phyloP scores from a whole-genome alignment of 2,797 vertebrate genomes.

The Halcyon leucocephala region DNA sequence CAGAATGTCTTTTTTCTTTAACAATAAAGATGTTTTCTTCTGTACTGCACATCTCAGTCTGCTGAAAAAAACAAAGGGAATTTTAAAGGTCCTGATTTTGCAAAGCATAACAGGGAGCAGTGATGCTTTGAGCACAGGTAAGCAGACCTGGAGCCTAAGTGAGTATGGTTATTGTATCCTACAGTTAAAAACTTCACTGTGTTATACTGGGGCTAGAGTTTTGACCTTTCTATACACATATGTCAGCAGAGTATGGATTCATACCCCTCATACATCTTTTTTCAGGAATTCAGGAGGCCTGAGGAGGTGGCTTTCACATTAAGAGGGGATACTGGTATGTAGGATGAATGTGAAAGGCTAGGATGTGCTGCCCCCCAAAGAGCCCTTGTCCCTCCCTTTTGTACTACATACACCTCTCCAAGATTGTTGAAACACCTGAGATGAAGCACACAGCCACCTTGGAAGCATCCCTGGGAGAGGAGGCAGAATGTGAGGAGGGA shows the following conservation, averaged over 20 bases:
- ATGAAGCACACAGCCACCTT: not conserved
- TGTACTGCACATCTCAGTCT: not conserved
- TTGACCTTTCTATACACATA: not conserved
- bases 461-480: not conserved
- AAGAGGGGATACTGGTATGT: not conserved
- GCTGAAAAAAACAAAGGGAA: not conserved
- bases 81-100: not conserved
- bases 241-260: not conserved
- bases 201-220: not conserved
- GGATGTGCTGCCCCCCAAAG: not conserved
- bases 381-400: not conserved
- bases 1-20: not conserved
- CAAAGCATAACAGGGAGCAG: not conserved
- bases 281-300: not conserved
- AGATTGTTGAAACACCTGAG: not conserved
- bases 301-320: not conserved
- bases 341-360: not conserved
- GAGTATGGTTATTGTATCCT: not conserved
- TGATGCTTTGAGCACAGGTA: not conserved
- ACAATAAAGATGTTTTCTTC: conserved; percentile 36
- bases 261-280: not conserved
- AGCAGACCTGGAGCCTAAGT: not conserved
- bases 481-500: not conserved
- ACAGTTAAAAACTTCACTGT: not conserved
- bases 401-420: not conserved